Base-by-base conservation (phyloP, 2,888 invertebrate genomes). In the Ceriagrion tenellum region DNA sequence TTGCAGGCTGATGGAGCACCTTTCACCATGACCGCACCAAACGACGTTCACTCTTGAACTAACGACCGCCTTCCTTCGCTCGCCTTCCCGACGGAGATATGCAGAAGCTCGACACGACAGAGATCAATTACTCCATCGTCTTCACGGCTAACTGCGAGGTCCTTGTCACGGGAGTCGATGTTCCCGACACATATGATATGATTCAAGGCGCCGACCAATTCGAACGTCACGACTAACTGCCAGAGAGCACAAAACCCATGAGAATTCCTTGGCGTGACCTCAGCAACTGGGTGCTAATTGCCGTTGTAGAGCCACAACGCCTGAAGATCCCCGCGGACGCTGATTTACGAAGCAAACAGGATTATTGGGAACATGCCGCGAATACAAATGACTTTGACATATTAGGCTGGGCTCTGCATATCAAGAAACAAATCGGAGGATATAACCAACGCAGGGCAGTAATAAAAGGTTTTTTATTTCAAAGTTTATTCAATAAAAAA, bases 281-380 rank as follows among this genome's bases (percentile, higher is more conserved):
- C 88, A 18, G 26, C 55, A 59, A 55, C 81, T 55, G 95, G 55
- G 47, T 88, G 88, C 88, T 95, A 88, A 95, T 95, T 88, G 95
- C 95, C 81, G 88, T 59, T 59, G 56, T 95, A 40, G 69, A 88
- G 56, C n/a, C 88, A 55, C 88, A 55, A 56, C 63, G n/a, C 59
- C 55, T 74, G 69, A 69, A 74, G 63, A 88, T n/a, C 47, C 59
- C n/a, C 26, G 40, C 16, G 23, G 20, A 40, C 30, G 88, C 81
- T 88, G 30, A 95, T 56, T 88, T 56, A 26, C 55, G 56, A 59
- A 59, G 88, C 56, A 55, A 95, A 95, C 88, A 88, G 95, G 95
- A n/a, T 55, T 56, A 55, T 40, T 40, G 40, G n/a, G 81, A 95
- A 88, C 40, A 55, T 56, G 55, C 10, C 18, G 12, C 55, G 26